Evolutionary conservation across 2,113 vertebrate species (phyloP), one percentile per base, ranked within the genome.

Genomic region (Pteropus alecto): DNA sequence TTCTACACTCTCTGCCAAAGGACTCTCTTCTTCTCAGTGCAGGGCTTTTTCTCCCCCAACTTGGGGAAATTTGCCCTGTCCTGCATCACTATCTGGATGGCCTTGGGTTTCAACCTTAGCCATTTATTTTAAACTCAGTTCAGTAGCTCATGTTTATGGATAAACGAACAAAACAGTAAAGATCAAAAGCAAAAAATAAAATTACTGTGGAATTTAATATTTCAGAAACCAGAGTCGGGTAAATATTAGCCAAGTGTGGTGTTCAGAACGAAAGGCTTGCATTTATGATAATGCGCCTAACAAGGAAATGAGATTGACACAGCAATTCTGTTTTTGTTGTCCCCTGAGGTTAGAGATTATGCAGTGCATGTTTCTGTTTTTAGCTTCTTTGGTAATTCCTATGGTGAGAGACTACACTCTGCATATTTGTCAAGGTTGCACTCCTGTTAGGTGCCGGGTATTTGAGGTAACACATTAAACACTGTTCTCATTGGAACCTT

Each of bases 341-440:
- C 98, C 98, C 98, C 98, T 33, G 98, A 98, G 98, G 98, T 98
- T 98, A 98, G 97, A 98, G 98, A 98, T 98, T 98, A 98, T 98
- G 97, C 98, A 97, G 98, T 0, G 91, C 97, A 33, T 97, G 98
- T 97, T 98, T 98, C 98, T 98, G 98, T 98, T 98, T 98, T 98
- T 98, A 98, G 98, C 98, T 98, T 98, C 98, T 98, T 98, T 98
- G 98, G 98, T 98, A 98, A 98, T 98, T 98, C 98, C 98, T 98
- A 91, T 97, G 98, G 98, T 97, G 98, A 98, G 98, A 99, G 98
- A 98, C 98, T 93, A 97, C 83, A 67, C 98, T 98, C 94, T 98
- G 98, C 97, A 97, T 98, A 97, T 98, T 98, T 98, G 98, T 98
- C 98, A 97, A 94, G 97, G 97, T 98, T 97, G 97, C 98, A 97